Base-by-base conservation (phyloP, 2,113 vertebrate genomes). In the Bufo bufo region DNA sequence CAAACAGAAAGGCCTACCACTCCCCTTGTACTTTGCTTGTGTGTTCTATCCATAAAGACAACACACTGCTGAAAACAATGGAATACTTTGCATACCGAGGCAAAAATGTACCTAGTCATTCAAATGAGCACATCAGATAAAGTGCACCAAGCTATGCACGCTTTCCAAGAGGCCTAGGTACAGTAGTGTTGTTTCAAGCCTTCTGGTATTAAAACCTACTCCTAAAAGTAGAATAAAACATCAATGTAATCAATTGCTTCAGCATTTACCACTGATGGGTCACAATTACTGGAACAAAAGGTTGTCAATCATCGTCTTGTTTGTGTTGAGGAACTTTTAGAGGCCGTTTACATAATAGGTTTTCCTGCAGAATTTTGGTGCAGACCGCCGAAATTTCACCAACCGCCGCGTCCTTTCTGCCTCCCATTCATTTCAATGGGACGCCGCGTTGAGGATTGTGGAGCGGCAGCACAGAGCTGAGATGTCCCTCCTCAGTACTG, bases 81-180 rank as follows among this genome's bases (percentile, higher is more conserved):
- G 59, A 12, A 78, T 8, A 65, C 85, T 86, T 86, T 86, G 85
- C 74, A 86, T 86, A 86, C 79, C 75, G 61, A 86, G 63, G 85
- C n/a, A 19, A 8, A 45, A 78, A 86, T 86, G 66, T 79, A 78
- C 75, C 75, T 78, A 79, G 47, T 17, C 49, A 79, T 78, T 86
- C 59, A 66, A 63, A 86, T 78, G 45, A 78, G 59, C 16, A 14
- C 33, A 72, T 58, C 33, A 74, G 69, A 72, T 8, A 74, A 58
- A 20, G 56, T 9, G 14, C 83, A 74, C 16, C 23, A 7, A 74
- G 52, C 13, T 11, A 19, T 12, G 23, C 33, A 6, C 50, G 20
- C 56, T 43, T 45, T 80, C 23, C 20, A 80, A 80, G 56, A 17
- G 58, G 56, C 11, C 23, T 8, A 65, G n/a, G 66, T 66, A 83